A percentile compares a stretch with the other conserved stretches of the same genome.
phyloP scores from a whole-genome alignment of 2,888 invertebrate genomes.

The Tenthredo amoena region DNA sequence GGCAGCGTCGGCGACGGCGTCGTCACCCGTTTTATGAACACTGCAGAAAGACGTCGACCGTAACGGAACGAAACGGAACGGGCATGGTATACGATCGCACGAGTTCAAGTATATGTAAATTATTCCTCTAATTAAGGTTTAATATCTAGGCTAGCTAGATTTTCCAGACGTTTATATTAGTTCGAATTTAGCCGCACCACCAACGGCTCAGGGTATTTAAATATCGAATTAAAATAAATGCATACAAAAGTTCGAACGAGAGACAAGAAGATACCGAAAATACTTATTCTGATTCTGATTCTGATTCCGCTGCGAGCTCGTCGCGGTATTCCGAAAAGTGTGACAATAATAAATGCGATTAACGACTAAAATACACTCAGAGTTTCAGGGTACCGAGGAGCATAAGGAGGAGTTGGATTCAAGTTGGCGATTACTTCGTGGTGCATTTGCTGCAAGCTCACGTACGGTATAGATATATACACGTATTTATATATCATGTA shows the following conservation, averaged over 20 bases:
- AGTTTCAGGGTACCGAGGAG: background rate
- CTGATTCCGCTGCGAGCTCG: background rate
- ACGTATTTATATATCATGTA: background rate
- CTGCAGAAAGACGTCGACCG: background rate
- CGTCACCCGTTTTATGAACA: background rate
- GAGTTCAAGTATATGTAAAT: conserved; percentile 2
- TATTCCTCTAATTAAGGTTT: conserved; percentile 2
- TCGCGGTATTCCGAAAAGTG: conserved; percentile 23
- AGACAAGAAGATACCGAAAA: background rate
- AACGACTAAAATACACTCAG: conserved; percentile 30
- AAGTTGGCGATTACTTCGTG: conserved; percentile 3
- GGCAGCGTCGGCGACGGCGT: background rate
- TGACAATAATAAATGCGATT: conserved; percentile 44
- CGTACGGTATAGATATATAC: background rate
- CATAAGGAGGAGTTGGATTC: background rate
- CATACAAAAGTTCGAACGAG: background rate
- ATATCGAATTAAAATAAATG: background rate
- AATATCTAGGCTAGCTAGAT: background rate
- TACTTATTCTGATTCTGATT: background rate
- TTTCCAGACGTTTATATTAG: background rate
- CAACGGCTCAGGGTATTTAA: background rate
- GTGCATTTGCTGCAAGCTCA: conserved; percentile 8
- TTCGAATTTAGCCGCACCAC: background rate
- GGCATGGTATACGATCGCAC: background rate
- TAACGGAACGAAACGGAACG: background rate